These are phyloP conservation scores for Mus spretus DNA, from an alignment of 2,797 vertebrate species.

Conservation along the genomic window DNA sequence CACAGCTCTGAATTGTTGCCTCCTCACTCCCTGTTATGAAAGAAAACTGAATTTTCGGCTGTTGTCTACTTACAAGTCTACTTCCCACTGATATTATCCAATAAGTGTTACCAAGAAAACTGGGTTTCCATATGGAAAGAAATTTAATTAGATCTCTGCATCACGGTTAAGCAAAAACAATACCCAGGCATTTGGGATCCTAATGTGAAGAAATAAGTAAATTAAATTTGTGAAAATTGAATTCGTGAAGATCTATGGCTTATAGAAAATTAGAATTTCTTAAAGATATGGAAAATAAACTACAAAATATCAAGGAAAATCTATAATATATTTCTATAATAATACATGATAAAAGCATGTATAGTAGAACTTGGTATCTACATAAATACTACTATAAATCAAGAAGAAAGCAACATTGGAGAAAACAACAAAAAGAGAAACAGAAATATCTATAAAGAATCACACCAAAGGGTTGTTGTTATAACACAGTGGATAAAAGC, in stretches of 20 bases:
- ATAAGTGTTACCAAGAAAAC: conserved; percentile 29
- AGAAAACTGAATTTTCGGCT: background rate
- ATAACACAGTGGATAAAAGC: background rate
- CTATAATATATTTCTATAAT: background rate
- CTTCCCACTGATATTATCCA: background rate
- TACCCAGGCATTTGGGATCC: background rate
- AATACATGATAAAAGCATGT: background rate
- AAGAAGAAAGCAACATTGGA: background rate
- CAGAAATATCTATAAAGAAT: background rate
- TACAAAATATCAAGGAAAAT: background rate
- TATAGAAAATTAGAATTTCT: background rate
- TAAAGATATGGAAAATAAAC: conserved; percentile 18
- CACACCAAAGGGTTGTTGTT: background rate
- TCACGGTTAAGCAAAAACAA: background rate
- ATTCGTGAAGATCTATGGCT: background rate
- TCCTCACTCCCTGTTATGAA: background rate
- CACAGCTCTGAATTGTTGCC: background rate
- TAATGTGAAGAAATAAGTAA: conserved; percentile 5
- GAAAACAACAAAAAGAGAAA: background rate
- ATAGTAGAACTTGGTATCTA: background rate
- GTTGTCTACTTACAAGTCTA: background rate
- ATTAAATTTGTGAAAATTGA: conserved; percentile 38
- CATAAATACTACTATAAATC: background rate
- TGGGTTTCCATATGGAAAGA: conserved; percentile 36
- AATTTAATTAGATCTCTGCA: conserved; percentile 7